These are phyloP conservation scores for Leucophenga montana DNA, from an alignment of 2,888 invertebrate genomes.

Conservation along the genomic window DNA sequence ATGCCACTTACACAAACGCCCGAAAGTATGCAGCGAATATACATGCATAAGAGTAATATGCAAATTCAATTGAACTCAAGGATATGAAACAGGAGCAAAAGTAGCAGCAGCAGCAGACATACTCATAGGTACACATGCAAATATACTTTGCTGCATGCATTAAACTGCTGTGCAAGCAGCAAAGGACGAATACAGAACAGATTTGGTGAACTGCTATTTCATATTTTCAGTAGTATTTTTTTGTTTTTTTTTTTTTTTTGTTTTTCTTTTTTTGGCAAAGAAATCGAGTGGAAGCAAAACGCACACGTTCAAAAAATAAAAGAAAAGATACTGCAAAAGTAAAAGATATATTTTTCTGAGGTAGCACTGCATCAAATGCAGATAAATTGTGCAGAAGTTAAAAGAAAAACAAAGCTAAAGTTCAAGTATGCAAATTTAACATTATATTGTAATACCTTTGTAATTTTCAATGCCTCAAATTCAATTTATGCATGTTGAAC, in stretches of 20 bases:
- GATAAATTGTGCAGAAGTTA: too few species aligned
- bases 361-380: too few species aligned
- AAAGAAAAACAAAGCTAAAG: too few species aligned
- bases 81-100: background rate
- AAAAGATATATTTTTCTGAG: too few species aligned
- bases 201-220: slow-evolving; percentile 2
- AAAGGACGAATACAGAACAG: too few species aligned
- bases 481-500: background rate
- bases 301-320: background rate
- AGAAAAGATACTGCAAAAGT: too few species aligned
- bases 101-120: background rate
- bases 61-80: slow-evolving; percentile 25
- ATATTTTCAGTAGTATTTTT: background rate
- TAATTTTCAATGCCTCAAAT: too few species aligned
- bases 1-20: background rate
- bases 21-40: slow-evolving; percentile 8
- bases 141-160: background rate
- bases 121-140: background rate
- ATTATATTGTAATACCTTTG: too few species aligned
- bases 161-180: too few species aligned
- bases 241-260: background rate
- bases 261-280: background rate
- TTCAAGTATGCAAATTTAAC: too few species aligned
- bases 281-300: slow-evolving; percentile 18
- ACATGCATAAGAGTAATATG: slow-evolving; percentile 6